phyloP scores from a whole-genome alignment of 2,888 invertebrate species.

The Apamea anceps region DNA sequence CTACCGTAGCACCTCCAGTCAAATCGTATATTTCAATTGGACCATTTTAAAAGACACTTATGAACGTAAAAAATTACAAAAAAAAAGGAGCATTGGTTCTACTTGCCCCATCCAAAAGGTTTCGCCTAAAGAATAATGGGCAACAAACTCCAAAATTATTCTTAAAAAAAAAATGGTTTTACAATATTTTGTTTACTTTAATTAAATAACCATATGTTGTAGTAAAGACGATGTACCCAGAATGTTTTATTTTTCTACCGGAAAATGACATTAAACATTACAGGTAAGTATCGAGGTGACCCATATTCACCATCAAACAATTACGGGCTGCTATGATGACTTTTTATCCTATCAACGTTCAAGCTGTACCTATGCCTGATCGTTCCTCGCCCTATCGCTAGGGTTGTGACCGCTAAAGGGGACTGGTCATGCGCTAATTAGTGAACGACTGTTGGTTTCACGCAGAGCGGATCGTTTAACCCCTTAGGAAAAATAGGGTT shows the following conservation, averaged over 20 bases:
- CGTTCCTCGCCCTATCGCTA: slow-evolving; percentile 42
- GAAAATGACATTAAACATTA: not conserved
- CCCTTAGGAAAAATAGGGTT: slow-evolving; percentile 50
- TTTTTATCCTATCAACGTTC: slow-evolving; percentile 52
- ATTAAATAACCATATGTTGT: not conserved
- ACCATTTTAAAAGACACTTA: not conserved
- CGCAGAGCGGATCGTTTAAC: slow-evolving; percentile 47
- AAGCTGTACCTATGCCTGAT: slow-evolving; percentile 22
- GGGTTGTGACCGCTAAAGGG: slow-evolving; percentile 51
- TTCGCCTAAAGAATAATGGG: too few relatives aligned
- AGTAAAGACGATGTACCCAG: not conserved
- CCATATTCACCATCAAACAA: slow-evolving; percentile 10
- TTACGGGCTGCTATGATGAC: slow-evolving; percentile 24
- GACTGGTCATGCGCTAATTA: slow-evolving; percentile 56
- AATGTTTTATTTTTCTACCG: not conserved
- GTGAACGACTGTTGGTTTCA: slow-evolving; percentile 55
- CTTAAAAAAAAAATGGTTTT: too few relatives aligned
- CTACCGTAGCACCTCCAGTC: too few relatives aligned
- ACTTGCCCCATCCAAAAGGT: not conserved
- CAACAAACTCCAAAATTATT: too few relatives aligned
- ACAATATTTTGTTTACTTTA: not conserved
- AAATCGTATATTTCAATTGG: not conserved
- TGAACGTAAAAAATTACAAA: not conserved
- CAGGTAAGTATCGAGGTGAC: not conserved
- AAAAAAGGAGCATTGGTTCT: not conserved